Evolutionary conservation across 2,888 invertebrate genomes (phyloP), one percentile per base, ranked within the genome.

Genomic region (Plebejus anna): DNA sequence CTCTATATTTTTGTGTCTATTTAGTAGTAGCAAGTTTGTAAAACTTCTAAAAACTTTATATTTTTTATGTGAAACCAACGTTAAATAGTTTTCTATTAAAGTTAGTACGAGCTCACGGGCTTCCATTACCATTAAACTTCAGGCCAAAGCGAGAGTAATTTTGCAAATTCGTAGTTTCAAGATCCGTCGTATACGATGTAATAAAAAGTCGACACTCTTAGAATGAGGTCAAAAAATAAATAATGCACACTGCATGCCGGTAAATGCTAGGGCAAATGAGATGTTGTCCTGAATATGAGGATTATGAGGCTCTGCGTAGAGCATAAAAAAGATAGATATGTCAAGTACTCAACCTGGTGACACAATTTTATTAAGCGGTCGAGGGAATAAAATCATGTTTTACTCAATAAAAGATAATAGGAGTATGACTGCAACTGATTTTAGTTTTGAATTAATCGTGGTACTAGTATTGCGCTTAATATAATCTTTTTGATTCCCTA

Each of bases 201-300:
- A 73, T 55, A 47, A 51, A 72, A 73, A 51, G 73, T 73, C 72
- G 72, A 28, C 73, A 73, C 51, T 55, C 51, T 4, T 32, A 73
- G 73, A 73, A 73, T 6, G 32, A 28, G 51, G 51, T 32, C 16
- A 51, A 73, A 73, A 72, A 73, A 73, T 73, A 73, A 73, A 73
- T 73, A 73, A 73, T 73, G 73, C 73, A 73, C 73, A 47, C 51
- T 51, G 73, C 73, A 73, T 42, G 66, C 66, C 72, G 72, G 73
- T 73, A 73, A 73, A 47, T 28, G 73, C 73, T 73, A 51, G 73
- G 73, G 47, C 47, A 73, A 73, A 73, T 55, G 73, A 73, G 73
- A 73, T 51, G 73, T 73, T 51, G 73, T 73, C 51, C 51, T 73
- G 73, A 55, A 73, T 73, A 73, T 32, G 51, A 32, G 51, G 51